A percentile compares a stretch with the other conserved stretches of the same genome.
Conservation (phyloP, 2,113 vertebrate genomes). For the Scomber colias region DNA sequence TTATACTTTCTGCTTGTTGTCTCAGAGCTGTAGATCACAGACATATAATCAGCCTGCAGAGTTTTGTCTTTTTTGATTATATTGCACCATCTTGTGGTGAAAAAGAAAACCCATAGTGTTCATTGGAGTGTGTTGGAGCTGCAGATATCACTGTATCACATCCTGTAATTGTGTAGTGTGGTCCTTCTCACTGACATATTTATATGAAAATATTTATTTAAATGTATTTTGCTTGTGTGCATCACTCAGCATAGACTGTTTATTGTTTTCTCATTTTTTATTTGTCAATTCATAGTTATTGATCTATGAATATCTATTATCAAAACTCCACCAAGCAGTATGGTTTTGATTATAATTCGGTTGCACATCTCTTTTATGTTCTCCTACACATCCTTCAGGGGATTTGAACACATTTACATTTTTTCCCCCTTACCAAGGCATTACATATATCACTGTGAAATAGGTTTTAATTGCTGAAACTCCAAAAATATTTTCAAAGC, state of each 20-base stretch:
- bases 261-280: slow-evolving; percentile 48
- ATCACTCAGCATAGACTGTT: slow-evolving; percentile 45
- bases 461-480: neutral
- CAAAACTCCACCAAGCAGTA: slow-evolving; percentile 5
- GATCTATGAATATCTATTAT: slow-evolving; percentile 14
- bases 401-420: neutral
- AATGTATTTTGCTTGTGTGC: slow-evolving; percentile 8
- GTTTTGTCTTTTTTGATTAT: too few relatives aligned
- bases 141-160: too few relatives aligned
- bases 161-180: too few relatives aligned
- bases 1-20: too few relatives aligned
- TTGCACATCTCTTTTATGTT: slow-evolving; percentile 11
- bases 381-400: slow-evolving; percentile 17
- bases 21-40: too few relatives aligned
- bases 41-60: too few relatives aligned
- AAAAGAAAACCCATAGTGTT: too few relatives aligned
- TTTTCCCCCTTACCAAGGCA: neutral
- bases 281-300: slow-evolving; percentile 18
- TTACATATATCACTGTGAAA: slow-evolving; percentile 18
- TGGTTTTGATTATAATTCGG: slow-evolving; percentile 9
- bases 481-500: neutral
- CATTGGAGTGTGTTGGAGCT: too few relatives aligned
- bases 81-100: too few relatives aligned
- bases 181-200: too few relatives aligned
- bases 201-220: too few relatives aligned